Conservation (phyloP, 2,888 invertebrate species). For the Cantharis flavilabris region DNA sequence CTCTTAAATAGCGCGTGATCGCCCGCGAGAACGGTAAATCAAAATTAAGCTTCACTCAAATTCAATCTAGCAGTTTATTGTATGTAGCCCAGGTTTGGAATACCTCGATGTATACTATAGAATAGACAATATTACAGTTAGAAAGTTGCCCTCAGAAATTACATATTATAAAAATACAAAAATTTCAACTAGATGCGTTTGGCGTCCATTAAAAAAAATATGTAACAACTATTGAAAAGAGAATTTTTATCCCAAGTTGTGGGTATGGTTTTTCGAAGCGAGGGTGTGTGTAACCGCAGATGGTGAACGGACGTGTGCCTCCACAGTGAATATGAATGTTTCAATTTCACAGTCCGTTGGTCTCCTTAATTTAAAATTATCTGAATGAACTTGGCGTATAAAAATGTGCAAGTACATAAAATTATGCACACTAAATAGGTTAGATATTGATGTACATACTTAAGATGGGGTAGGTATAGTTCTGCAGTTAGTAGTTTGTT, state of each 20-base stretch:
- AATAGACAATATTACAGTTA: no score
- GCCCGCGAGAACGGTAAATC: not conserved
- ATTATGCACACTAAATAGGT: not conserved
- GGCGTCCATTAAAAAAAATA: not conserved
- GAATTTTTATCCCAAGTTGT: conserved; percentile 26
- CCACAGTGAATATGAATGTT: conserved; percentile 38
- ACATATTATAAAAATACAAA: not conserved
- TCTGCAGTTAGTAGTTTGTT: not conserved
- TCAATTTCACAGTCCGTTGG: conserved; percentile 40
- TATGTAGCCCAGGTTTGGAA: no score
- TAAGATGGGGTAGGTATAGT: not conserved
- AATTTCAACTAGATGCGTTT: not conserved
- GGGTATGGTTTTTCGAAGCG: conserved; percentile 11
- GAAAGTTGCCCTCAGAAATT: not conserved
- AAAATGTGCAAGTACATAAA: not conserved
- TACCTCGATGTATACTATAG: no score
- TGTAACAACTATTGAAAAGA: conserved; percentile 18
- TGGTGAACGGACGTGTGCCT: conserved; percentile 23
- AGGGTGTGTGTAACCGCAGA: conserved; percentile 33
- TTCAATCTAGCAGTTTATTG: no score
- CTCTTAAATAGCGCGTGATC: not conserved
- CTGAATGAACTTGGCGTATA: conserved; percentile 8
- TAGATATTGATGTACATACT: not conserved
- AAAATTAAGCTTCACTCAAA: no score
- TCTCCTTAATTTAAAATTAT: conserved; percentile 31